Evolutionary conservation across 1,140 invertebrate species (phyloP).

Genomic region (Hylaeus volcanicus): DNA sequence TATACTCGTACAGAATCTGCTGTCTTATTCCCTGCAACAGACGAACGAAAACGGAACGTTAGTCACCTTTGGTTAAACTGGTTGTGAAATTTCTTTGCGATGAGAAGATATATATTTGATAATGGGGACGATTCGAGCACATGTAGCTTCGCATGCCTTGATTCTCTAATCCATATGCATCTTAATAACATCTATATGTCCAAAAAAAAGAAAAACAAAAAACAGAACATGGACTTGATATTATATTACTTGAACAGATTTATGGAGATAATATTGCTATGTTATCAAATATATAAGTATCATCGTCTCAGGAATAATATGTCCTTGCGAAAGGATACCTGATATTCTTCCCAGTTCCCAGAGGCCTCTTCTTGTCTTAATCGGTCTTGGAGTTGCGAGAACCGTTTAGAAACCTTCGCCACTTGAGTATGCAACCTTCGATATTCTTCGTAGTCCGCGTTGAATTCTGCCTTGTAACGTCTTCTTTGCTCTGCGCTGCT

Average conservation of each 20-base stretch:
- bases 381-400: constrained; percentile 86
- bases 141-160: too few species aligned
- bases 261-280: too few species aligned
- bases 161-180: too few species aligned
- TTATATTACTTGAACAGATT: too few species aligned
- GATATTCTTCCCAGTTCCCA: constrained; percentile 78
- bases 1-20: constrained; percentile 91
- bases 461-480: constrained; percentile 94
- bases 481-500: constrained; percentile 87
- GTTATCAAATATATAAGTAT: too few species aligned
- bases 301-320: too few species aligned
- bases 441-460: constrained; percentile 92
- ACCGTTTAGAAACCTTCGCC: constrained; percentile 88
- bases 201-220: neutral
- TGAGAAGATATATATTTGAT: too few species aligned
- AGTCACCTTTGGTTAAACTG: too few species aligned
- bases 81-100: too few species aligned
- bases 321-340: constrained; percentile 73
- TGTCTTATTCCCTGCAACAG: constrained; percentile 85
- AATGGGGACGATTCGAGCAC: too few species aligned
- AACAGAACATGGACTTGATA: neutral
- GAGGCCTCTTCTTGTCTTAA: constrained; percentile 81
- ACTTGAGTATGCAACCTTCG: constrained; percentile 87
- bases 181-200: too few species aligned
- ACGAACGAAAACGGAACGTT: neutral